phyloP scores from a whole-genome alignment of 1,140 invertebrate genomes.

The Caenorhabditis briggsae region DNA sequence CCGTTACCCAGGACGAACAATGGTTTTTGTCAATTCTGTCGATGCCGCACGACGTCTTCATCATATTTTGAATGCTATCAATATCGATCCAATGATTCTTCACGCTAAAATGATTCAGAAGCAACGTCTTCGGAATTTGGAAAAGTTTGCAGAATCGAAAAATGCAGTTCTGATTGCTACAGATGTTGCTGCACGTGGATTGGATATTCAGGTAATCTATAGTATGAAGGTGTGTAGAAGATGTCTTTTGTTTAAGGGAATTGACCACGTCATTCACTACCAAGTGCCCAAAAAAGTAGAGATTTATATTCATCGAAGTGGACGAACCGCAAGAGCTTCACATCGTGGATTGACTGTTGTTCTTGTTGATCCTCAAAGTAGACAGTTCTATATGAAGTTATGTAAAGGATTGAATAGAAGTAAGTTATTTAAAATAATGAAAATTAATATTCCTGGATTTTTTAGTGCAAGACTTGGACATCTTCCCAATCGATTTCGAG shows the following conservation, averaged over 20 bases:
- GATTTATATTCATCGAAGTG: conserved; percentile 95
- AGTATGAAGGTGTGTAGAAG: no score
- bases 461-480: conserved; percentile 86
- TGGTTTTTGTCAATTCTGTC: conserved; percentile 98
- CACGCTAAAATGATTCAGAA: conserved; percentile 96
- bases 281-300: conserved; percentile 94
- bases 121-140: conserved; percentile 93
- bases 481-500: conserved; percentile 84
- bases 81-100: conserved; percentile 85
- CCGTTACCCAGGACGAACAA: conserved; percentile 87
- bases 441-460: neutral
- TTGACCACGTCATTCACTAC: conserved; percentile 96
- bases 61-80: conserved; percentile 86
- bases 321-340: conserved; percentile 90
- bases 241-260: conserved; percentile 79
- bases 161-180: conserved; percentile 91
- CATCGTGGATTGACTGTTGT: conserved; percentile 91
- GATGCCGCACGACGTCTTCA: conserved; percentile 89
- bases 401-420: conserved; percentile 86
- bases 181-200: conserved; percentile 94
- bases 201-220: conserved; percentile 86
- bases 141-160: conserved; percentile 83
- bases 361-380: conserved; percentile 90
- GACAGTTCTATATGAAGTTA: conserved; percentile 86
- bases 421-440: conserved; percentile 76